These are phyloP conservation scores for Bubalus kerabau DNA, from an alignment of 2,113 vertebrate genomes.

Conservation along the genomic window DNA sequence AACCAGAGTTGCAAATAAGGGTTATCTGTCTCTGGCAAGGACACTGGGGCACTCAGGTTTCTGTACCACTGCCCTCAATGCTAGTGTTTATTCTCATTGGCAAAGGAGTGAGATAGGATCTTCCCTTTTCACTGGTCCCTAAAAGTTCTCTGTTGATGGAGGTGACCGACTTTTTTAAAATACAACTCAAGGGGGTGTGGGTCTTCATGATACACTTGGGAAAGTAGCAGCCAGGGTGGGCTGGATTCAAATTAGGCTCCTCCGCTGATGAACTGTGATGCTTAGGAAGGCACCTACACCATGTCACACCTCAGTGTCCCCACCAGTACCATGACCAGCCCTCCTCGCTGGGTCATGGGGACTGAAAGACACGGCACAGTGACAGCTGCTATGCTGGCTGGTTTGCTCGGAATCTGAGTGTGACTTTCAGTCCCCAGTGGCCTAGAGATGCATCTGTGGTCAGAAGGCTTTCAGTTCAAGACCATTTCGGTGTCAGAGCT, in stretches of 20 bases:
- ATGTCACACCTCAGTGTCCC: not conserved
- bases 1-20: constrained; percentile 44
- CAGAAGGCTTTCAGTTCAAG: not conserved
- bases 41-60: constrained; percentile 1
- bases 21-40: constrained; percentile 53
- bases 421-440: not conserved
- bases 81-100: not conserved
- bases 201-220: not conserved
- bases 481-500: not conserved
- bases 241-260: not conserved
- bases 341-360: not conserved
- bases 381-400: too few species aligned
- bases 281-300: not conserved
- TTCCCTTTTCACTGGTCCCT: not conserved
- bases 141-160: not conserved
- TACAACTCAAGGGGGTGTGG: not conserved
- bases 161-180: not conserved
- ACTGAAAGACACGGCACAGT: not conserved
- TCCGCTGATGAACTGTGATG: not conserved
- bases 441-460: not conserved
- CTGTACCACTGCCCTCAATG: not conserved
- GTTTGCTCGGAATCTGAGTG: not conserved
- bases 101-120: not conserved
- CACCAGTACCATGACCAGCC: not conserved
- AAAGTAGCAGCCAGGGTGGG: not conserved